Base-by-base conservation (phyloP, 1,140 invertebrate species). In the Myzus persicae region DNA sequence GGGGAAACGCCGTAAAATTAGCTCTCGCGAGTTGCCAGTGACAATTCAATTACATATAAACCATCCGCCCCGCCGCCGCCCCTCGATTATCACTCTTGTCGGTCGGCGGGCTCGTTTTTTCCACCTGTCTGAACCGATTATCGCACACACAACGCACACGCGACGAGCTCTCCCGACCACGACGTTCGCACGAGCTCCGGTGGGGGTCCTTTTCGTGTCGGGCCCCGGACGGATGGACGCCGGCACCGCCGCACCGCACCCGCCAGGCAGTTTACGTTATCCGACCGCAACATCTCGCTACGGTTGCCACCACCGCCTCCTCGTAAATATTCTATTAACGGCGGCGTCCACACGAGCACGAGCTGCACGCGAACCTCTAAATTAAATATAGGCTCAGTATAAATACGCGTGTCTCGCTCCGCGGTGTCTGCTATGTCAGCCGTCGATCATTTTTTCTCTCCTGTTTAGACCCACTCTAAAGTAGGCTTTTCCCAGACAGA, bases 71-170 rank as follows among this genome's bases (percentile, higher is more conserved):
- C 81, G 44, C 22, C n/a, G 44, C 67, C 31, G 1, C 54, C 91
- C 24, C 81, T 84, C 91, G 91, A 93, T 93, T 93, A 93, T 93
- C 91, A 54, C 90, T 81, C 81, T 93, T 40, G 91, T 93, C 91
- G 48, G 40, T 46, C 81, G 48, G 40, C 36, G 36, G 24, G n/a
- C 46, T 85, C 81, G 44, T 93, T 93, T 91, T 93, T 93, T 93
- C 91, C 91, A 85, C 91, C 91, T 85, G 91, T 93, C 91, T 85
- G 91, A 93, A 93, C 91, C 91, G 91, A 93, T 93, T 93, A 67
- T 67, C 59, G 81, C 91, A 67, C 44, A 26, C 51, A 38, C 76
- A 38, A 36, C 22, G 85, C 42, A 22, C 87, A 22, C 87, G 46
- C n/a, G 40, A 38, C n/a, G 46, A 85, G 11, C n/a, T n/a, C 36